A percentile compares a stretch with the other conserved stretches of the same genome.
phyloP scores from a whole-genome alignment of 2,113 vertebrate species.

The Burhinus bistriatus region DNA sequence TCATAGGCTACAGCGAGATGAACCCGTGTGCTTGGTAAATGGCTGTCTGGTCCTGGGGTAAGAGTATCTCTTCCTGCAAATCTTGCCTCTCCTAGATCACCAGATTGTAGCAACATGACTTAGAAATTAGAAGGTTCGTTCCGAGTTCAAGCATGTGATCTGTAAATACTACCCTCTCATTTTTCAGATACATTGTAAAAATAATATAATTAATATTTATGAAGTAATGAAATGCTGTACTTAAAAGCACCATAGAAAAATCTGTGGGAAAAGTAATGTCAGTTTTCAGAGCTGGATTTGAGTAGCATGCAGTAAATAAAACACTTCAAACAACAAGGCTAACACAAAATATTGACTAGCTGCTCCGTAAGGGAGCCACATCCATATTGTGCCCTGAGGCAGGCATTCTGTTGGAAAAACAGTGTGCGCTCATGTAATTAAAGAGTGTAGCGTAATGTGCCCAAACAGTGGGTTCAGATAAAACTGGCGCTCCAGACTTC shows the following conservation, averaged over 20 bases:
- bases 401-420: constrained; percentile 18
- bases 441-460: not conserved
- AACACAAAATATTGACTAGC: constrained; percentile 46
- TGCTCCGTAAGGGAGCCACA: not conserved
- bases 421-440: constrained; percentile 10
- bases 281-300: not conserved
- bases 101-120: not conserved
- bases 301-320: not conserved
- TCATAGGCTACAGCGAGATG: not conserved
- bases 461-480: not conserved
- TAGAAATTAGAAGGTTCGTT: not conserved
- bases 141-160: not conserved
- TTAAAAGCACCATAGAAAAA: not conserved
- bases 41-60: not conserved
- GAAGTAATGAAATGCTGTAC: not conserved
- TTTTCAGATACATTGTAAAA: not conserved
- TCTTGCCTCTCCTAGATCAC: not conserved
- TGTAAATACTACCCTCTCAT: not conserved
- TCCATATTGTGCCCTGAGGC: constrained; percentile 26
- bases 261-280: not conserved
- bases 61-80: not conserved
- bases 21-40: not conserved
- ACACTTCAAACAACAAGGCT: not conserved
- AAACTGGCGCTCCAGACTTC: not conserved
- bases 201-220: not conserved